Evolutionary conservation across 2,888 invertebrate species (phyloP).

Genomic region (Geophilus truncorum): DNA sequence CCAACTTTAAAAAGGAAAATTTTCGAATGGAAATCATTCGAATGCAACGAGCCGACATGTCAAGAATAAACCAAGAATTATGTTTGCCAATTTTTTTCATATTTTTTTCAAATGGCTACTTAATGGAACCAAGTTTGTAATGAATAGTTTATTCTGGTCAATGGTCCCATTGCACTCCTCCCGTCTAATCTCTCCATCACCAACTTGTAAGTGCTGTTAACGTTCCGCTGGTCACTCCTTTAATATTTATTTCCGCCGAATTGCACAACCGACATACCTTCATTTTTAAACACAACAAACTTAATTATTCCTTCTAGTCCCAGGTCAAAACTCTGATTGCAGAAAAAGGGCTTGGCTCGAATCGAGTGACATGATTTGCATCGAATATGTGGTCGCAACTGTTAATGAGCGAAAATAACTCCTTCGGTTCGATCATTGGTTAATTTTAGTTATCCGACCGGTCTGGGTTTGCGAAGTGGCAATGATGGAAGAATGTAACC

Average conservation of each 20-base stretch:
- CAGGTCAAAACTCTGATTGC: not conserved
- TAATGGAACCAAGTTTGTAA: not conserved
- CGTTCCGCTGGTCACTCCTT: not conserved
- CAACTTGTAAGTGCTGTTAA: not conserved
- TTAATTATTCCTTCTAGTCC: not conserved
- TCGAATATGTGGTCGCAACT: not conserved
- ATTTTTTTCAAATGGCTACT: not conserved
- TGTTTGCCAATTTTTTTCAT: not conserved
- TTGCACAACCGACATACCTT: not conserved
- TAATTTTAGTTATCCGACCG: too few relatives aligned
- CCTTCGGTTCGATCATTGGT: too few relatives aligned
- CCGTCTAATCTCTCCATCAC: not conserved
- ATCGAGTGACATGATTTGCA: not conserved
- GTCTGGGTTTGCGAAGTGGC: too few relatives aligned
- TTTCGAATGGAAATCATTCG: not conserved
- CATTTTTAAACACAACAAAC: not conserved
- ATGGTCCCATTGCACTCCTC: not conserved
- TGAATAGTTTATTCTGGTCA: too few relatives aligned
- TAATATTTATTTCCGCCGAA: not conserved
- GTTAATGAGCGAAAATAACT: too few relatives aligned
- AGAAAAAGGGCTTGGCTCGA: not conserved
- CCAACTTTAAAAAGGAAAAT: not conserved
- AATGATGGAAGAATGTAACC: not conserved
- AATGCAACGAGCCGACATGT: not conserved
- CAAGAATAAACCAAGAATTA: not conserved